Evolutionary conservation across 2,888 invertebrate species (phyloP), one percentile per base, ranked within the genome.

Genomic region (Sepioteuthis lessoniana): DNA sequence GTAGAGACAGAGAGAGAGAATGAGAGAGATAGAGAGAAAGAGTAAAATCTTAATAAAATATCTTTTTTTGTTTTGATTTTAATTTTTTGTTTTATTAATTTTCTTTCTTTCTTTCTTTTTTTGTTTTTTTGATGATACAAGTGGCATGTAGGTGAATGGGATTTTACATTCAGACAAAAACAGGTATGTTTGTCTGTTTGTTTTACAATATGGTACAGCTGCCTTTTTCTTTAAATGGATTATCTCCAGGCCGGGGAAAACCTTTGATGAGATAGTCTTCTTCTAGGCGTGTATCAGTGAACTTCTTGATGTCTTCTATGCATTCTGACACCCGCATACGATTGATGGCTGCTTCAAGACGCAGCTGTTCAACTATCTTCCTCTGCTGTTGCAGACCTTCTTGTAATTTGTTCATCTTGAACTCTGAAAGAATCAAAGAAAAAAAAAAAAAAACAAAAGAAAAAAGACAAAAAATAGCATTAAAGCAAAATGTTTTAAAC

Each of bases 261-360:
- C 99, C 99, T 95, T 98, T 98, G 95, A 99, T 98, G 93, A 99
- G 98, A 96, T 98, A 99, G 97, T 99, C 99, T 96, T 99, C 99
- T 96, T 98, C 98, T 97, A 99, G 98, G 96, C 99, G 99, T 93
- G 96, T 95, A 90, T 96, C 96, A 94, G 96, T 96, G 95, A 96
- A 96, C 97, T 97, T 96, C 95, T 99, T 98, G 96, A 99, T 98
- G 96, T 99, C 98, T 95, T 98, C 98, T 94, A 99, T 98, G n/a
- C 99, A 99, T 96, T 98, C 98, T 60, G 99, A 99, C 46, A 98
- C 98, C 91, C 98, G 98, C 96, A 99, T 98, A 94, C 99, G 98
- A 96, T 98, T 98, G 94, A 99, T 98, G 91, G 98, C 98, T 94
- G 99, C 99, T 97, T 99, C 99, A 94, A 99, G 98, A 95, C 99